Conservation (phyloP, 2,888 invertebrate genomes). For the Cantharis rufa region DNA sequence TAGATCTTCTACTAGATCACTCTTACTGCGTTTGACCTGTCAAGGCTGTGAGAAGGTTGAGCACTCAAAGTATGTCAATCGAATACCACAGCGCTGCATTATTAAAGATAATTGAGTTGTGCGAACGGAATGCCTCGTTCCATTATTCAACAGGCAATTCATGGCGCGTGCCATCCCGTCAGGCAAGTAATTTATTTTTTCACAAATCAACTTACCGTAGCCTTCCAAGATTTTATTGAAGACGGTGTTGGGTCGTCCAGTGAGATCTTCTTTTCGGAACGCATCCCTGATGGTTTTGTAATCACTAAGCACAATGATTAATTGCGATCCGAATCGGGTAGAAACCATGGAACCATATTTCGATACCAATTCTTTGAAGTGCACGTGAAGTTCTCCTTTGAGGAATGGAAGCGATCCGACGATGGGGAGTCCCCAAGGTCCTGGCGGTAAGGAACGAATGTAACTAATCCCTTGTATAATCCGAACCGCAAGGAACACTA, state of each 20-base stretch:
- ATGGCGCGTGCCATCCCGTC: conserved; percentile 29
- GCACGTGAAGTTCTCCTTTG: conserved; percentile 75
- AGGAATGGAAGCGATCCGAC: conserved; percentile 84
- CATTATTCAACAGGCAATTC: conserved; percentile 35
- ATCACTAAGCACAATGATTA: conserved; percentile 85
- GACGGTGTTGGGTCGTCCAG: conserved; percentile 84
- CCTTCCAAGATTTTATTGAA: conserved; percentile 86
- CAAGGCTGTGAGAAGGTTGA: conserved; percentile 46
- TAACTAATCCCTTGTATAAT: conserved; percentile 49
- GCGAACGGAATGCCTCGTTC: conserved; percentile 23
- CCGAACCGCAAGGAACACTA: conserved; percentile 55
- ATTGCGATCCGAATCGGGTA: conserved; percentile 77
- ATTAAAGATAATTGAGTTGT: conserved; percentile 34
- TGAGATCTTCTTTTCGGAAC: conserved; percentile 84
- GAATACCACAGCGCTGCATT: conserved; percentile 36
- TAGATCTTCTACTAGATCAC: conserved; percentile 38
- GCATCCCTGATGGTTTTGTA: conserved; percentile 84
- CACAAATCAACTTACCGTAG: conserved; percentile 72
- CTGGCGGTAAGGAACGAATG: conserved; percentile 72
- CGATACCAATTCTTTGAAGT: conserved; percentile 75
- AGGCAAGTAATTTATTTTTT: conserved; percentile 33
- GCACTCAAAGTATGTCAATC: conserved; percentile 48
- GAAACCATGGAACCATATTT: conserved; percentile 83
- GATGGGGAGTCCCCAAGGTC: conserved; percentile 85
- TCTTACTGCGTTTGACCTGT: conserved; percentile 50